These are phyloP conservation scores for Diplolepis rosae DNA, from an alignment of 2,888 invertebrate species.

Conservation along the genomic window DNA sequence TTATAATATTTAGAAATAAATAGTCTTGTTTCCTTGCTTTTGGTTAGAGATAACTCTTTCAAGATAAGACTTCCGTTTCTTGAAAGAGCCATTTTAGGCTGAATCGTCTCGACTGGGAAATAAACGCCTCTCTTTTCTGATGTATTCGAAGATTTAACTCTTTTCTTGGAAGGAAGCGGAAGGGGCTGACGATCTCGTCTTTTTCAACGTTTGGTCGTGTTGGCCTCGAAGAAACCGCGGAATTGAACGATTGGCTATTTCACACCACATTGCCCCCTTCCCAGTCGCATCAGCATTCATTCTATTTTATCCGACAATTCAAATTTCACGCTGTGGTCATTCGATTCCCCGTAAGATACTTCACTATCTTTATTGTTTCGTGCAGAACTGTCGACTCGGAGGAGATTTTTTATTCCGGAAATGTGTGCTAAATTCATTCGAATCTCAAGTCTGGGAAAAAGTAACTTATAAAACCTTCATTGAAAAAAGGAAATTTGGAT, in stretches of 20 bases:
- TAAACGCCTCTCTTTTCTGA: neutral
- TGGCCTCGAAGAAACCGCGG: slow-evolving; percentile 8
- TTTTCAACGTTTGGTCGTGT: neutral
- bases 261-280: slow-evolving; percentile 62
- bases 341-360: slow-evolving; percentile 48
- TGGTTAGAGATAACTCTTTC: too few species aligned
- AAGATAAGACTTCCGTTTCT: neutral
- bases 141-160: slow-evolving; percentile 4
- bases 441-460: neutral
- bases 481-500: too few species aligned
- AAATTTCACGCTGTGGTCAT: slow-evolving; percentile 56
- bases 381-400: neutral
- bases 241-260: slow-evolving; percentile 63
- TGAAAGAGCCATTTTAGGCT: neutral
- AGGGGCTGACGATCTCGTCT: neutral
- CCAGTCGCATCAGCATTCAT: slow-evolving; percentile 51
- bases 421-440: neutral
- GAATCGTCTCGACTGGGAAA: neutral
- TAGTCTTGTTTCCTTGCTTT: too few species aligned
- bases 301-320: slow-evolving; percentile 58
- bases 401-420: slow-evolving; percentile 1
- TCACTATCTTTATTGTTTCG: neutral
- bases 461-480: too few species aligned
- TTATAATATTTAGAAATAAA: too few species aligned
- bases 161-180: slow-evolving; percentile 1